These are phyloP conservation scores for Arge pagana DNA, from an alignment of 2,888 invertebrate species.

Conservation along the genomic window DNA sequence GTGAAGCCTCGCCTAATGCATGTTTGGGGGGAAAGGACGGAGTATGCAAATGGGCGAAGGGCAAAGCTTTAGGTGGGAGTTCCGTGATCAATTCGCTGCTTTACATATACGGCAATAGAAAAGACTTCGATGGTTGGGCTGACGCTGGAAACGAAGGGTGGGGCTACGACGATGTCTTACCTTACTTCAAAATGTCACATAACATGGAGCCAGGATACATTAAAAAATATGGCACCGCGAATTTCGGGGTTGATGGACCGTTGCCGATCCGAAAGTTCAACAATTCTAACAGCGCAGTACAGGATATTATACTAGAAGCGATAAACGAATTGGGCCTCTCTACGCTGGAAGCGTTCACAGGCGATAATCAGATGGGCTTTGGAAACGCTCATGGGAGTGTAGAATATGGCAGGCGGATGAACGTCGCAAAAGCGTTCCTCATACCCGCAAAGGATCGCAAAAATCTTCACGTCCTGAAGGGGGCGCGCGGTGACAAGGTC, in stretches of 20 bases:
- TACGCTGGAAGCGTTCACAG: constrained; percentile 53
- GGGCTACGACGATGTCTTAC: no score
- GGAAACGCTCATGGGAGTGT: no score
- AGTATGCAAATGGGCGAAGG: constrained; percentile 58
- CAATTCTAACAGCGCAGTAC: constrained; percentile 46
- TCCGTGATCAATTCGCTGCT: constrained; percentile 89
- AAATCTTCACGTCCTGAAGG: constrained; percentile 66
- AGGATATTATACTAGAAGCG: constrained; percentile 56
- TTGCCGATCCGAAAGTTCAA: constrained; percentile 57
- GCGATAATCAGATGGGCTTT: no score
- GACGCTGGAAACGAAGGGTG: constrained; percentile 70
- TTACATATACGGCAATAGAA: constrained; percentile 80
- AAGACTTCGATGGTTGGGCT: constrained; percentile 87
- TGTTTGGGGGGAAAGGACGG: constrained; percentile 62
- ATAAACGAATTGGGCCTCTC: constrained; percentile 59
- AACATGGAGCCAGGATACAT: constrained; percentile 68
- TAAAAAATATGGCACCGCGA: constrained; percentile 71
- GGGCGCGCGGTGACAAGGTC: constrained; percentile 63
- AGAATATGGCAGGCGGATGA: constrained; percentile 49
- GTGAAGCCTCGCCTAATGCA: constrained; percentile 71
- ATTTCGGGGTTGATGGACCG: constrained; percentile 59
- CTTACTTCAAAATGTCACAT: constrained; percentile 81
- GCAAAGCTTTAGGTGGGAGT: constrained; percentile 68
- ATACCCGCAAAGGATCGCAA: constrained; percentile 58
- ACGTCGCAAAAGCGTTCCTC: constrained; percentile 56